Conservation (phyloP, 2,888 invertebrate species). For the Caenorhabditis uteleia region DNA sequence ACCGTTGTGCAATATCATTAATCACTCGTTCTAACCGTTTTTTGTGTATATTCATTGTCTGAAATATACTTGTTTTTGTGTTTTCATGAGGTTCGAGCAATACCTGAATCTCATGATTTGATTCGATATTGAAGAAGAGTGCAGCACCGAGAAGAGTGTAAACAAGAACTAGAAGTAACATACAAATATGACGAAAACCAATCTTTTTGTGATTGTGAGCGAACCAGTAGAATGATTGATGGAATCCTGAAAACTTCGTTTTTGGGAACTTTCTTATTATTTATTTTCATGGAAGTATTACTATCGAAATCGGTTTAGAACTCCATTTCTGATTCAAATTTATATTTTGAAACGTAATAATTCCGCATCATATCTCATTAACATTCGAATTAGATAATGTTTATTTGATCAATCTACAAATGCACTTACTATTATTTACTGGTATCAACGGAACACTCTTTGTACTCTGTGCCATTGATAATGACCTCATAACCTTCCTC, state of each 20-base stretch:
- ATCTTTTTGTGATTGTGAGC: slow-evolving; percentile 47
- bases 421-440: slow-evolving; percentile 21
- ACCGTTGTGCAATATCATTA: slow-evolving; percentile 27
- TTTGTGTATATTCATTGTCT: slow-evolving; percentile 34
- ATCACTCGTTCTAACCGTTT: slow-evolving; percentile 26
- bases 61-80: too few species aligned
- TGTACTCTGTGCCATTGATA: slow-evolving; percentile 28
- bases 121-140: slow-evolving; percentile 50
- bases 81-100: background rate
- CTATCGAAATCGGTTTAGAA: too few species aligned
- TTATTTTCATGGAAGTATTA: background rate
- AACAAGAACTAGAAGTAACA: slow-evolving; percentile 40
- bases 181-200: slow-evolving; percentile 50
- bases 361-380: too few species aligned
- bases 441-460: slow-evolving; percentile 24
- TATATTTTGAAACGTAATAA: too few species aligned
- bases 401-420: too few species aligned
- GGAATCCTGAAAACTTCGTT: slow-evolving; percentile 38
- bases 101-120: slow-evolving; percentile 45
- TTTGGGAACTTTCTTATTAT: background rate
- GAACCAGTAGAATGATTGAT: slow-evolving; percentile 51
- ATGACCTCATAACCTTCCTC: slow-evolving; percentile 4
- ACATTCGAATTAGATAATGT: too few species aligned
- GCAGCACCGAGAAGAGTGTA: slow-evolving; percentile 49
- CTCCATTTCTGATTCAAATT: too few species aligned